Base-by-base conservation (phyloP, 2,888 invertebrate species). In the Bruchidius siliquastri region DNA sequence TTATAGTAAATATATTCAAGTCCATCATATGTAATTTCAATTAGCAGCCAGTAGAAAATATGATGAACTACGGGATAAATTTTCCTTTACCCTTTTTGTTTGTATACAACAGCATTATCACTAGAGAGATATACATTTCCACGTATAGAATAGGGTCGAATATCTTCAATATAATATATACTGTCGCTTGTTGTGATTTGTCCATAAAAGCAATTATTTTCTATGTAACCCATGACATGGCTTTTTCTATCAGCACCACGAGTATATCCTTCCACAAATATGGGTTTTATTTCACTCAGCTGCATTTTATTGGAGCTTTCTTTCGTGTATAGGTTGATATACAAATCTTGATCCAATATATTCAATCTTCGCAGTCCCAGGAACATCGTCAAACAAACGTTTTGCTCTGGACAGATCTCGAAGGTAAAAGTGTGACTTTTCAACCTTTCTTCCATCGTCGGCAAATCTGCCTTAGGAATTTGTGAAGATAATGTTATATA, bases 171-270 rank as follows among this genome's bases (percentile, higher is more conserved):
- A 70, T 81, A 81, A 75, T 78, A 81, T 18, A 79, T 70, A 10
- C 76, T 77, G 30, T 78, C 72, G 21, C 73, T 74, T 21, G 80
- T 71, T 22, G 74, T 75, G 22, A 83, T 69, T 68, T 78, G 81
- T 20, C 83, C 83, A 75, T 81, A 82, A 78, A 82, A 82, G 70
- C 72, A 75, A 21, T 71, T 72, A 22, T 80, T 70, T 22, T 79
- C 73, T 21, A 82, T 73, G 73, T 82, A 82, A 21, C 83, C 83
- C 73, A 76, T 76, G 0, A 82, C 79, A 21, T 76, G 79, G 72
- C 80, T 80, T 8, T 49, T 13, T 18, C 49, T 13, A 49, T 49
- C 18, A 49, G 1, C 13, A 49, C 18, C 49, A 49, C 18, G 49
- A 13, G 6, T 1, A 49, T 49, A 49, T 49, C 49, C 49, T 49